Evolutionary conservation across 1,140 invertebrate species (phyloP), one percentile per base, ranked within the genome.

Genomic region (Grapholita molesta): DNA sequence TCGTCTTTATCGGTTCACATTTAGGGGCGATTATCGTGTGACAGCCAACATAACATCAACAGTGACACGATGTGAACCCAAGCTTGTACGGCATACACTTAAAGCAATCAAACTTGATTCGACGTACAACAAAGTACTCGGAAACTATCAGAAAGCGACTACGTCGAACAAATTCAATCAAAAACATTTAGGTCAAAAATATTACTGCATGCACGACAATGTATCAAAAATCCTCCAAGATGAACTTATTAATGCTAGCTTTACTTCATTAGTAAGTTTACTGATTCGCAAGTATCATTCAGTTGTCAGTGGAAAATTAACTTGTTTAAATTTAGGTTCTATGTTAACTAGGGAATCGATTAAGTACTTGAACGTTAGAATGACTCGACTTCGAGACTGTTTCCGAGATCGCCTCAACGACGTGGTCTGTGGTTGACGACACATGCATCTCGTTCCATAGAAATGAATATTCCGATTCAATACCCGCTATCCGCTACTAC

Each of bases 131-230:
- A 61, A 28, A 15, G 23, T 28, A 61, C 55, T 61, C 55, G 55
- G 11, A 53, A 53, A 61, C 55, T 61, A 61, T 61, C 12, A 61
- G 53, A 57, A 61, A 61, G 55, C 55, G 55, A 2, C 25, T 28
- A 61, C 55, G 55, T 61, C 55, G 55, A 75, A 81, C 68, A 75
- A 78, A 68, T 80, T 77, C 75, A 57, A 48, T 69, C 61, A 74
- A 74, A 78, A 82, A 82, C 83, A 85, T 75, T 78, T 80, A 80
- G 68, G 86, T 78, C 78, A 83, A 87, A 85, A 85, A 84, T 78
- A 80, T 75, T 84, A 84, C 77, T 83, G 84, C 88, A 90, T 91
- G 88, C 88, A 91, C 80, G 80, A 85, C 72, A 84, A 77, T 77
- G 69, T 83, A 82, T 77, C 67, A 84, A 82, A 80, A 82, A 77